phyloP scores from a whole-genome alignment of 2,113 vertebrate genomes.

The Macroglossus sobrinus region DNA sequence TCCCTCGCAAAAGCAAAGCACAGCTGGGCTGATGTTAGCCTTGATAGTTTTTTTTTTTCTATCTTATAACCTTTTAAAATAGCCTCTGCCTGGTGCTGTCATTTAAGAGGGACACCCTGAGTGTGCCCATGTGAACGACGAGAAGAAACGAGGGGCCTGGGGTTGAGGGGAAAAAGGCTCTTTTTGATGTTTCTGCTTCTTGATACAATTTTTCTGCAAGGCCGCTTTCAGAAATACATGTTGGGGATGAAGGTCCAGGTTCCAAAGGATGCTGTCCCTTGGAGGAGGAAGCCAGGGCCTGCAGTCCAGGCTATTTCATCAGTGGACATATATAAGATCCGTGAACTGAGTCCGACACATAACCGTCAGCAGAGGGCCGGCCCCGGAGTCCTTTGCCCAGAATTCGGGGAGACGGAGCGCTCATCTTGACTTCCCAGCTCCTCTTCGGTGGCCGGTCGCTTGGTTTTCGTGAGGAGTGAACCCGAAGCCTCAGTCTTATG shows the following conservation, averaged over 20 bases:
- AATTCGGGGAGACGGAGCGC: neutral
- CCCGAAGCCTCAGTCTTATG: neutral
- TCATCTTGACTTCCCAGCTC: neutral
- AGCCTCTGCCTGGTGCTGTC: neutral
- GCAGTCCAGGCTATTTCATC: neutral
- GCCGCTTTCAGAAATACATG: neutral
- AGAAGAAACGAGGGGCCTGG: neutral
- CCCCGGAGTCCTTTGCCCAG: neutral
- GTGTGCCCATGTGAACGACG: neutral
- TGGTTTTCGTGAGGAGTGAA: neutral
- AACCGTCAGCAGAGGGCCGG: accelerated
- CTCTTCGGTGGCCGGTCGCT: neutral
- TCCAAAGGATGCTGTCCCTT: neutral
- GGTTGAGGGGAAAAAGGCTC: neutral
- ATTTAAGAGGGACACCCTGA: neutral
- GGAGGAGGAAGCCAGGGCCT: neutral
- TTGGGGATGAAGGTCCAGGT: neutral
- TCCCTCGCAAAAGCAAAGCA: neutral
- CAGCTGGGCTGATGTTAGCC: neutral
- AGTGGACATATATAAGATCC: neutral
- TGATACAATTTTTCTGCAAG: neutral
- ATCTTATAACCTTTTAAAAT: neutral
- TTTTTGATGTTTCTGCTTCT: neutral
- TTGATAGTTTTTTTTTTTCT: neutral
- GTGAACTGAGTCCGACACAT: accelerated